Percentiles rank a stretch among this genome's conserved stretches.
Conservation (phyloP, 2,113 vertebrate species). For the Otus sunia region DNA sequence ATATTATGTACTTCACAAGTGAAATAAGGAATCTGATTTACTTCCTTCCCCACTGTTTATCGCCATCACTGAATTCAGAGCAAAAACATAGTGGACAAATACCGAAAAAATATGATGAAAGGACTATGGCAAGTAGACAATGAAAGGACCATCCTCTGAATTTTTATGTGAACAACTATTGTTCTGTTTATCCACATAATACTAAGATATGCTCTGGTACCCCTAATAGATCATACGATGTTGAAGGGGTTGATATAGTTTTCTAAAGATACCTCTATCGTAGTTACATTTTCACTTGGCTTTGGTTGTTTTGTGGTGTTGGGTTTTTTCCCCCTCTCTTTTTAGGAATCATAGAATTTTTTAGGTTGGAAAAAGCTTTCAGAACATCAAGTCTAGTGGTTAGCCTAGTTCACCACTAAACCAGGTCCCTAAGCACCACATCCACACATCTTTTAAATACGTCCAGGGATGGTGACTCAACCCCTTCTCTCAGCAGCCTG, state of each 20-base stretch:
- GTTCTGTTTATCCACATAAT: background rate
- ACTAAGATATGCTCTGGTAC: background rate
- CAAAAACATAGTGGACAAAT: background rate
- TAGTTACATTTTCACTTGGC: background rate
- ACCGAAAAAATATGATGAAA: background rate
- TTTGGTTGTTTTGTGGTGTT: background rate
- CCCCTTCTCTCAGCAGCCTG: too few relatives aligned
- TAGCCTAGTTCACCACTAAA: too few relatives aligned
- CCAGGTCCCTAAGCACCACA: too few relatives aligned
- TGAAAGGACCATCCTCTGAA: background rate
- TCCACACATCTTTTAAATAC: too few relatives aligned
- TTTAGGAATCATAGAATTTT: background rate
- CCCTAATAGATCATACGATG: background rate
- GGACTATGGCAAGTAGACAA: background rate
- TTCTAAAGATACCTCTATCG: background rate
- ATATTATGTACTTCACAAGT: background rate
- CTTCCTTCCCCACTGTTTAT: background rate
- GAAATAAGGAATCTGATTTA: background rate
- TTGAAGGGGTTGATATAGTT: background rate
- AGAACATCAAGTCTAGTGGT: too few relatives aligned
- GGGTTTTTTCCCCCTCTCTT: accelerated
- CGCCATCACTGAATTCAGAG: background rate
- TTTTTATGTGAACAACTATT: background rate
- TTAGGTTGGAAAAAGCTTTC: too few relatives aligned
- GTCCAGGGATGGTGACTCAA: too few relatives aligned